phyloP scores from a whole-genome alignment of 1,140 invertebrate genomes.

The Drosophila ambigua region DNA sequence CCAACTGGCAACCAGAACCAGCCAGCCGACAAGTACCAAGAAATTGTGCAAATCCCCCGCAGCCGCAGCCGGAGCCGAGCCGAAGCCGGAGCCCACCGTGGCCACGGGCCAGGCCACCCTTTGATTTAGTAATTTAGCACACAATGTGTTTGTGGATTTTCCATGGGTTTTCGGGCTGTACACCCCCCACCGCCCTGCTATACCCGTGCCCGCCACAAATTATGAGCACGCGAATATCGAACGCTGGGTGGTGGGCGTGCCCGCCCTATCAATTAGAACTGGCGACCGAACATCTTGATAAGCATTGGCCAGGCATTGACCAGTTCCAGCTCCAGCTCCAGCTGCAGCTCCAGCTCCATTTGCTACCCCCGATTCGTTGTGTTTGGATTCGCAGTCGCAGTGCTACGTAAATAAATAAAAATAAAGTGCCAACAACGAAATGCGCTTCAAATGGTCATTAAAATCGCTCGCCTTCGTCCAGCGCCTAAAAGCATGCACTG shows the following conservation, averaged over 20 bases:
- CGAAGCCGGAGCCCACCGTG: neutral
- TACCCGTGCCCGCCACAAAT: constrained; percentile 41
- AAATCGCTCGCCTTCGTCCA: constrained; percentile 52
- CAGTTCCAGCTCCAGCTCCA: neutral
- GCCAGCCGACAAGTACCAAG: constrained; percentile 48
- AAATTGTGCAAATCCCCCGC: constrained; percentile 65
- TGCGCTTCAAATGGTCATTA: constrained; percentile 80
- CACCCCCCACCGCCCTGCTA: too few species aligned
- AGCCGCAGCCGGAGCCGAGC: neutral
- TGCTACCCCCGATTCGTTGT: too few species aligned
- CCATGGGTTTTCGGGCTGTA: constrained; percentile 21
- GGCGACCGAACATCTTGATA: constrained; percentile 77
- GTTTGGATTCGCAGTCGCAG: constrained; percentile 5
- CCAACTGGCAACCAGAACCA: constrained; percentile 22
- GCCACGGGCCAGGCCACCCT: constrained; percentile 28
- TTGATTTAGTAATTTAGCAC: constrained; percentile 78
- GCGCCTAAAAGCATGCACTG: constrained; percentile 65
- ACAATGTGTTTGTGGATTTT: constrained; percentile 81
- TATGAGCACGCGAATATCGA: constrained; percentile 80
- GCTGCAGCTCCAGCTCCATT: neutral
- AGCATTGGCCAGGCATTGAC: constrained; percentile 23
- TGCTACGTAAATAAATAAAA: constrained; percentile 58
- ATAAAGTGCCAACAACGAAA: constrained; percentile 79
- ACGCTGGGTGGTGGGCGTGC: constrained; percentile 59
- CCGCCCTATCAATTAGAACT: constrained; percentile 80